Conservation (phyloP, 2,888 invertebrate genomes). For the Alviniconcha strummeri region DNA sequence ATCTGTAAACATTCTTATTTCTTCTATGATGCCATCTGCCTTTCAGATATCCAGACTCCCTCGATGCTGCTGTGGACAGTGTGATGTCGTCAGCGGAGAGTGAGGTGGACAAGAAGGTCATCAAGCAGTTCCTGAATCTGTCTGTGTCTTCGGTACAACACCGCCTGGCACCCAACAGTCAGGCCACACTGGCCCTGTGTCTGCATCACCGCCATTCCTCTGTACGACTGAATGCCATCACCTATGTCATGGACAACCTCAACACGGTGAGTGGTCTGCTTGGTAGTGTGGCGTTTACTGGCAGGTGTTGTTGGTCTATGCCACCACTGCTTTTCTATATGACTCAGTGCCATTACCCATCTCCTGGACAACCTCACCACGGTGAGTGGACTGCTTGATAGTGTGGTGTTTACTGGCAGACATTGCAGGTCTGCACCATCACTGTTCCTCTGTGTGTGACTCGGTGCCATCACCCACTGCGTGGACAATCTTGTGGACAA, state of each 20-base stretch:
- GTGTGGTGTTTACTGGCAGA: too few species aligned
- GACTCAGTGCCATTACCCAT: too few species aligned
- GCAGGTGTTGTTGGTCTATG: too few species aligned
- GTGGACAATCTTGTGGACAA: slow-evolving; percentile 36
- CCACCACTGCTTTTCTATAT: too few species aligned
- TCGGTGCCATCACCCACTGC: slow-evolving; percentile 66
- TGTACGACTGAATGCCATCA: slow-evolving; percentile 82
- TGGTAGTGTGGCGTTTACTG: too few species aligned
- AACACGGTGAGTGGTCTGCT: slow-evolving; percentile 64
- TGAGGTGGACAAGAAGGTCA: slow-evolving; percentile 42
- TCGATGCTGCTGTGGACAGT: slow-evolving; percentile 55
- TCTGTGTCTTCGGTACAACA: slow-evolving; percentile 62
- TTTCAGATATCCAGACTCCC: slow-evolving; percentile 52
- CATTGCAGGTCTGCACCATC: too few species aligned
- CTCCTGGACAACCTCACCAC: too few species aligned
- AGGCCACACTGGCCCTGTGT: slow-evolving; percentile 79
- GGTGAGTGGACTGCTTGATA: too few species aligned
- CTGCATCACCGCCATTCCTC: slow-evolving; percentile 83
- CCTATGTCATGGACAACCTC: slow-evolving; percentile 77
- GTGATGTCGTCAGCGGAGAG: slow-evolving; percentile 41
- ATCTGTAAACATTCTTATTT: too few species aligned
- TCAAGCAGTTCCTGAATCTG: slow-evolving; percentile 60
- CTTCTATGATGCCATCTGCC: too few species aligned
- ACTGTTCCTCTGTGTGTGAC: slow-evolving; percentile 40
- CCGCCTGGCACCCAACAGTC: slow-evolving; percentile 56